Base-by-base conservation (phyloP, 2,888 invertebrate species). In the Cephonodes hylas region DNA sequence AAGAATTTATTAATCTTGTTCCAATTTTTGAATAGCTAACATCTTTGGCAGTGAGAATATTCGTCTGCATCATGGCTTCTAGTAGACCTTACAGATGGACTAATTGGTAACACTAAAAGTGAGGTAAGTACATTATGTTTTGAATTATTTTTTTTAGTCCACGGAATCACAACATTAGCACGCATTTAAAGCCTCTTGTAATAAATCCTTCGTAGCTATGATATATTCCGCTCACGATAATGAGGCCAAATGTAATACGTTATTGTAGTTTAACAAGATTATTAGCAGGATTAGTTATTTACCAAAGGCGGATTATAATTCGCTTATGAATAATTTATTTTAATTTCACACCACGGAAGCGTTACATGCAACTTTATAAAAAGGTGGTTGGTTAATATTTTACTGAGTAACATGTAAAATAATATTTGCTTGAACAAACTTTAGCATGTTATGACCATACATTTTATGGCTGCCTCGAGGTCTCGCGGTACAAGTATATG, bases 271-370 rank as follows among this genome's bases (percentile, higher is more conserved):
- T 42, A 38, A 58, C 57, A 42, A 58, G 57, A 42, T 58, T 58
- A 38, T 58, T 38, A 38, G 31, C 3, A 27, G 22, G 38, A 22
- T 53, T 38, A 57, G 20, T 6, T 57, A 34, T 57, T 57, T 38
- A 58, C 20, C 23, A 4, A 23, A 42, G 23, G n/a, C 23, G 38
- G 57, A 42, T 53, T 53, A 53, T 64, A 62, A 62, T 25, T 62
- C 42, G 20, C 58, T 42, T 25, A 45, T 60, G 62, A 64, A 64
- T 62, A 60, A 64, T 62, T 64, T 60, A 60, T 45, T 22, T 13
- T 15, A 44, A 60, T 60, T 64, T 48, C 15, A 34, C 34, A 48
- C 48, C 44, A 56, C 25, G 31, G 45, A 53, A 60, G 23, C 53
- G 42, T 58, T 60, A 23, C 58, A 60, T 22, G 64, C 60, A 15